A percentile compares a stretch with the other conserved stretches of the same genome.
Evolutionary conservation across 2,113 vertebrate genomes (phyloP).

Genomic region (Cygnus buccinator): DNA sequence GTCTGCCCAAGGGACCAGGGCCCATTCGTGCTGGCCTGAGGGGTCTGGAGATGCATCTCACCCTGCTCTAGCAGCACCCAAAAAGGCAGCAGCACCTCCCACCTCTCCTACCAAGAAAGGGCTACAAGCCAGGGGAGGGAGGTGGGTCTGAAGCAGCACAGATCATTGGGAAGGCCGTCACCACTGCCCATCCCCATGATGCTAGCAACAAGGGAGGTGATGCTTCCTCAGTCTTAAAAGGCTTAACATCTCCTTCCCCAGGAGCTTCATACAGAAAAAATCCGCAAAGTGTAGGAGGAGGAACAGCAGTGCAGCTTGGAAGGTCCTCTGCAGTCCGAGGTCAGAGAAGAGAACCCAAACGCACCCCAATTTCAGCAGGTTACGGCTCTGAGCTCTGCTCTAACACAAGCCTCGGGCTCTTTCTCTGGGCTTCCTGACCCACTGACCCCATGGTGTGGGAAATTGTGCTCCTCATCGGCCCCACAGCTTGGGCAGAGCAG

Average conservation of each 20-base stretch:
- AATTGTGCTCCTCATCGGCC: neutral
- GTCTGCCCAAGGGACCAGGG: neutral
- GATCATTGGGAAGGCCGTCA: neutral
- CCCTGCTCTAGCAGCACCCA: neutral
- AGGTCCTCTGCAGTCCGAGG: neutral
- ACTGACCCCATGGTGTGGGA: fast-evolving
- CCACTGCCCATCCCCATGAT: no score
- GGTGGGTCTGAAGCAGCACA: neutral
- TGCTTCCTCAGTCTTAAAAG: neutral
- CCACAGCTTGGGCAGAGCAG: neutral
- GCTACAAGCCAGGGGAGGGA: neutral
- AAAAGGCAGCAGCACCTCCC: neutral
- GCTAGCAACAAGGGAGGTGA: neutral
- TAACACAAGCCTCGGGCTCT: neutral
- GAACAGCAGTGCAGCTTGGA: neutral
- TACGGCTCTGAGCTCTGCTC: neutral
- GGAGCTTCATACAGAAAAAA: neutral
- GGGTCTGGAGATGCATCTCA: neutral
- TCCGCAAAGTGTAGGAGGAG: neutral
- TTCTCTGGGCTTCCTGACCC: neutral
- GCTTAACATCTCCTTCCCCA: neutral
- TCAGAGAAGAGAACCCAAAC: neutral
- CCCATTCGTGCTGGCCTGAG: neutral
- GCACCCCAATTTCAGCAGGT: neutral
- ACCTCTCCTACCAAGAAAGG: neutral